A percentile compares a stretch with the other conserved stretches of the same genome.
Conservation (phyloP, 2,797 vertebrate species). For the Phoebastria nigripes region DNA sequence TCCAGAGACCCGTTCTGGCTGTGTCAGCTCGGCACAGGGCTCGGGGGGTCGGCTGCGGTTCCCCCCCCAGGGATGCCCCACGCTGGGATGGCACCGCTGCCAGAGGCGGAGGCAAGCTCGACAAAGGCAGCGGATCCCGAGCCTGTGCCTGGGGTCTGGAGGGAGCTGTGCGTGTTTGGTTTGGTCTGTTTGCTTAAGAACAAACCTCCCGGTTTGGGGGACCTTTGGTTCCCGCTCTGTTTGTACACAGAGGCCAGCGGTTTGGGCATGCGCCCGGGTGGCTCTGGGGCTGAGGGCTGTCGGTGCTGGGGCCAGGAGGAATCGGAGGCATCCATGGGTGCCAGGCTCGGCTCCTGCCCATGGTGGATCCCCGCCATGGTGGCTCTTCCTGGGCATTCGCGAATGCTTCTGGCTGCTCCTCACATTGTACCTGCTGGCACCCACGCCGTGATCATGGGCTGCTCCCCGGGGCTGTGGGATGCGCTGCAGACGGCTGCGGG, state of each 20-base stretch:
- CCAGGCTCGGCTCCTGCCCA: background rate
- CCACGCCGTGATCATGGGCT: rapidly evolving
- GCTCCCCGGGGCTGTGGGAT: background rate
- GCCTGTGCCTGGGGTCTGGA: background rate
- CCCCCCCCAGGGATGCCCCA: background rate
- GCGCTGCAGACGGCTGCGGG: background rate
- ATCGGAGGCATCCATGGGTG: rapidly evolving
- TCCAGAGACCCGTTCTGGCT: background rate
- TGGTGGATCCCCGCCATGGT: rapidly evolving
- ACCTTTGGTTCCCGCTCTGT: background rate
- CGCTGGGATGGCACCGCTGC: background rate
- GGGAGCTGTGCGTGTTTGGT: rapidly evolving
- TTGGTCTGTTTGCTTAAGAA: background rate
- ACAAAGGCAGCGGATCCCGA: background rate
- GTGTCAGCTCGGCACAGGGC: background rate
- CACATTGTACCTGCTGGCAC: rapidly evolving
- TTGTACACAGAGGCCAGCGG: rapidly evolving
- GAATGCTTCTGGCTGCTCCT: rapidly evolving
- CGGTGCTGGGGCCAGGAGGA: background rate
- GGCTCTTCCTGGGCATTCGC: rapidly evolving
- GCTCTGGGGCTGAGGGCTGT: too few species aligned
- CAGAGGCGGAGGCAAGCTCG: rapidly evolving
- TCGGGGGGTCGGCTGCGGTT: rapidly evolving
- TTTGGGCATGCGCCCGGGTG: rapidly evolving
- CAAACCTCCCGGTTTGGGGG: background rate